phyloP scores from a whole-genome alignment of 2,888 invertebrate genomes.

The Oxyscelio sp. region DNA sequence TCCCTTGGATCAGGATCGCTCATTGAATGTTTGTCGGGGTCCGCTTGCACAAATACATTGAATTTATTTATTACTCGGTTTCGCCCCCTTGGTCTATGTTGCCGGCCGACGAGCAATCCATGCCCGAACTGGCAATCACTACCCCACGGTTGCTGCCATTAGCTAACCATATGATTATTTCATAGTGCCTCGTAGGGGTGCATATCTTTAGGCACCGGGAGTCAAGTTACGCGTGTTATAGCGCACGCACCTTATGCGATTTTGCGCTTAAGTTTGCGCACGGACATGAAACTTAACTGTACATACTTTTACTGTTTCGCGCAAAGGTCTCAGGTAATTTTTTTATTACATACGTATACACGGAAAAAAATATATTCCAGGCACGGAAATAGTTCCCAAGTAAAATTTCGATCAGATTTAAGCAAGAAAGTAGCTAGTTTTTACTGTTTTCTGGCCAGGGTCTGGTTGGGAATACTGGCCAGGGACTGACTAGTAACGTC shows the following conservation, averaged over 20 bases:
- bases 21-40: conserved; percentile 86
- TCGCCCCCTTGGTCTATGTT: conserved; percentile 69
- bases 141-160: conserved; percentile 84
- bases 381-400: too few species aligned
- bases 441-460: too few species aligned
- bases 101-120: conserved; percentile 74
- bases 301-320: too few species aligned
- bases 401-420: too few species aligned
- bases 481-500: too few species aligned
- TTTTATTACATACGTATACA: too few species aligned
- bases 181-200: conserved; percentile 84
- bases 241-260: conserved; percentile 68
- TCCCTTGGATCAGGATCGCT: conserved; percentile 86
- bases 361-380: too few species aligned
- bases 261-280: conserved; percentile 60
- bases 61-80: conserved; percentile 87
- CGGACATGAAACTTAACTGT: too few species aligned
- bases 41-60: conserved; percentile 86
- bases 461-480: too few species aligned
- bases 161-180: conserved; percentile 89
- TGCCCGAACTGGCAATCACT: conserved; percentile 84
- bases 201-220: conserved; percentile 77
- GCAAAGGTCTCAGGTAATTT: too few species aligned
- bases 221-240: conserved; percentile 61
- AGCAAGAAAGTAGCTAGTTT: too few species aligned